Percentiles rank a stretch among this genome's conserved stretches.
Conservation (phyloP, 2,888 invertebrate species). For the Sinohyriopsis cumingii region DNA sequence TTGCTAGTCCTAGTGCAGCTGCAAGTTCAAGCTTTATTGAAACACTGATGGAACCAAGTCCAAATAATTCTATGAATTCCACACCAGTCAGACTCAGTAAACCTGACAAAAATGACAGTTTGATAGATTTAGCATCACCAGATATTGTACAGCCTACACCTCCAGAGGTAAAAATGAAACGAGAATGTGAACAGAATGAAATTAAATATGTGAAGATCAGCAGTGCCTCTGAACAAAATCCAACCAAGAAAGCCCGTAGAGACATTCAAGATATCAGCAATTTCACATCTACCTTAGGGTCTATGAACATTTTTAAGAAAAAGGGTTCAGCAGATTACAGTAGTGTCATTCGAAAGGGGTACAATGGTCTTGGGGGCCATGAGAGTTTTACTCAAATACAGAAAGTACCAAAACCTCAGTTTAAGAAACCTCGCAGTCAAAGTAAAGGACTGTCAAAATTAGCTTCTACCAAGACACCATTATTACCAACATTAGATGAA, state of each 20-base stretch:
- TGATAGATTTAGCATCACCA: conserved; percentile 23
- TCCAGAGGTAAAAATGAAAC: conserved; percentile 1
- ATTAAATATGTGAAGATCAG: conserved; percentile 52
- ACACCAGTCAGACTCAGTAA: conserved; percentile 40
- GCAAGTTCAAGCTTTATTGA: conserved; percentile 50
- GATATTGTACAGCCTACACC: background rate
- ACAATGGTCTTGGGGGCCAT: conserved; percentile 61
- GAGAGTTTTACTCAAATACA: conserved; percentile 50
- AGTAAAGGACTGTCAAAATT: background rate
- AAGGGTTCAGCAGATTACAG: conserved; percentile 31
- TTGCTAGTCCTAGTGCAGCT: conserved; percentile 36
- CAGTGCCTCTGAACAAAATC: conserved; percentile 41
- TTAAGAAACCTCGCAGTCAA: conserved; percentile 21
- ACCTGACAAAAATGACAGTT: conserved; percentile 15
- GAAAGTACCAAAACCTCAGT: conserved; percentile 27
- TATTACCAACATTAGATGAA: conserved; percentile 42
- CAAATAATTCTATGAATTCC: conserved; percentile 30
- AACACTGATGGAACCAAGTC: conserved; percentile 47
- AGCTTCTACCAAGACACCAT: conserved; percentile 15
- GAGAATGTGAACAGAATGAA: conserved; percentile 37
- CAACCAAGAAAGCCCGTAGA: conserved; percentile 29
- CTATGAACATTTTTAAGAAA: conserved; percentile 59
- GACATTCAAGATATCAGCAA: conserved; percentile 26
- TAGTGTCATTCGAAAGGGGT: conserved; percentile 53
- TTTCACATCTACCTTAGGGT: conserved; percentile 16